Evolutionary conservation across 2,797 vertebrate species (phyloP), one percentile per base, ranked within the genome.

Genomic region (Phalloptychus januarius): DNA sequence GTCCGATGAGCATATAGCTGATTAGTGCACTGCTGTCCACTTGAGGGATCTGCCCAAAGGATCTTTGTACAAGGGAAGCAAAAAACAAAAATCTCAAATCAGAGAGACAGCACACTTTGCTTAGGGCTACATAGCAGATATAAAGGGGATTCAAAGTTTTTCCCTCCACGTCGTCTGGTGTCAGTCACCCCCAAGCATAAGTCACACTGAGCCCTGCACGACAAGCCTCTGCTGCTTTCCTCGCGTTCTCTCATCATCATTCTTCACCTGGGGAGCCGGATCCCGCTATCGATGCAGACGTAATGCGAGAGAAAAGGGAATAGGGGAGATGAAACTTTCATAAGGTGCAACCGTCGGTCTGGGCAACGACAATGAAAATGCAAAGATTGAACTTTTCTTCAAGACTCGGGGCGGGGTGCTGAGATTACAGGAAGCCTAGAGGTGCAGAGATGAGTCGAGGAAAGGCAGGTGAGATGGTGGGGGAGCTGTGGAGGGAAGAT

Each of bases 371-470:
- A 91, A 93, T 91, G 86, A 91, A 94, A 93, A 94, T 94, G 90
- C 92, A 93, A 92, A 91, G 90, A 90, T 86, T 92, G 91, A 93
- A 94, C 91, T 92, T 94, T 93, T 92, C 91, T 85, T 73, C 81
- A 71, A 80, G 86, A 87, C 71, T 31, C 77, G 83, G 83, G 83
- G 78, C 56, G 76, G 87, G 83, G 83, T 85, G 87, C 83, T 79
- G 86, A 85, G 88, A 92, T 83, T 76, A 81, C 40, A 87, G 88
- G 87, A 81, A 78, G 85, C 89, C 84, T 70, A 74, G 46, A 86
- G 89, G 81, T 4, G 18, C 2, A 50, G 67, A 75, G 74, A 78
- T 33, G 80, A 74, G 56, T 42, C n/a, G 61, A 31, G 65, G 15
- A 54, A 45, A 50, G 75, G 71, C 28, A 54, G 61, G 78, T 76